These are phyloP conservation scores for Megalops cyprinoides DNA, from an alignment of 2,797 vertebrate genomes.

Conservation along the genomic window DNA sequence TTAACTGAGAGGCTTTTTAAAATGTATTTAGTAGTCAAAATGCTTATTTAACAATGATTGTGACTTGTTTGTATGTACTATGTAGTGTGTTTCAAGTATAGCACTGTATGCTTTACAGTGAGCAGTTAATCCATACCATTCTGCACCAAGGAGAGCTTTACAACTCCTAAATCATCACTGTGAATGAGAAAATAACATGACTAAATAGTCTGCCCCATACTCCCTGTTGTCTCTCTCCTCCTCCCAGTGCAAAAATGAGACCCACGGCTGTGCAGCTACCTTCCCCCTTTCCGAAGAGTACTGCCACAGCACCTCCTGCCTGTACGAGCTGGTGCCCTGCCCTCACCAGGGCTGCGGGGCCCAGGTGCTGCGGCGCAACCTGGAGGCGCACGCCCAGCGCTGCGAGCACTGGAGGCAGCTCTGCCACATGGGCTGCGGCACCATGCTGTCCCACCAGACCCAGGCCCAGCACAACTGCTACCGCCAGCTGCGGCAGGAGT, in stretches of 20 bases:
- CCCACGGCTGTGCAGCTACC: slow-evolving; percentile 75
- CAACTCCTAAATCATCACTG: background rate
- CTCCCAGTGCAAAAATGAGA: slow-evolving; percentile 78
- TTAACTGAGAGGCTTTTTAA: too few species aligned
- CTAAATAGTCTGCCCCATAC: background rate
- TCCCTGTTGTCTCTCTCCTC: background rate
- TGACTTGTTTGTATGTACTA: background rate
- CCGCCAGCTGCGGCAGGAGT: slow-evolving; percentile 72
- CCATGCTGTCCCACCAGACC: slow-evolving; percentile 67
- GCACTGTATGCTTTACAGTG: background rate
- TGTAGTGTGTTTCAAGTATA: background rate
- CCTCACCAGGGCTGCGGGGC: slow-evolving; percentile 77
- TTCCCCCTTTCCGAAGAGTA: slow-evolving; percentile 75
- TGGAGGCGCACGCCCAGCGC: slow-evolving; percentile 69
- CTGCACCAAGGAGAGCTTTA: background rate
- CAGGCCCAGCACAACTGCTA: slow-evolving; percentile 78
- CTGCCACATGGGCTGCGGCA: slow-evolving; percentile 79
- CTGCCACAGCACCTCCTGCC: slow-evolving; percentile 74
- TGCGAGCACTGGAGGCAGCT: slow-evolving; percentile 73
- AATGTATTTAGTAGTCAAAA: background rate
- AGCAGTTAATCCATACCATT: background rate
- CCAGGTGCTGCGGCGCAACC: slow-evolving; percentile 71
- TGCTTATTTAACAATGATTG: background rate
- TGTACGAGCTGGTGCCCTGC: slow-evolving; percentile 72
- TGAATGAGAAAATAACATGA: background rate